A percentile compares a stretch with the other conserved stretches of the same genome.
Conservation (phyloP, 2,888 invertebrate species). For the Molorchus minor region DNA sequence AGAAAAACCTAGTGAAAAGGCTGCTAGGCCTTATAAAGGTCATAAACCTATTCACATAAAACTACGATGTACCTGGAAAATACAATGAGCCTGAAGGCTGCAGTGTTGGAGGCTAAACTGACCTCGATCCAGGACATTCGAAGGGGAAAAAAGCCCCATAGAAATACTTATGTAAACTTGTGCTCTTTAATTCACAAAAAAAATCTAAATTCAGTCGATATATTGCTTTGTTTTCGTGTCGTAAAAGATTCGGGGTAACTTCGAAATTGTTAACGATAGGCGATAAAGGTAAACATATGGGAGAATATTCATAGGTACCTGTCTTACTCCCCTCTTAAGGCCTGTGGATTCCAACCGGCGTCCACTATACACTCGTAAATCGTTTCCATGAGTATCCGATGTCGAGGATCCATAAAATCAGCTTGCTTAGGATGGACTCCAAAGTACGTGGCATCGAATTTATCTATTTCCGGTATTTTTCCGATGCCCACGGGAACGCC, state of each 20-base stretch:
- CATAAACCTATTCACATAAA: too few species aligned
- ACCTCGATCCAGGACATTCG: not conserved
- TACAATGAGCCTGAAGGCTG: too few species aligned
- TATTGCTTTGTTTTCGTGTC: not conserved
- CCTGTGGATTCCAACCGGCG: conserved; percentile 47
- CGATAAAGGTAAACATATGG: not conserved
- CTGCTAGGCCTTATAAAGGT: too few species aligned
- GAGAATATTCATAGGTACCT: conserved; percentile 30
- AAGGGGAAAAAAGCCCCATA: not conserved
- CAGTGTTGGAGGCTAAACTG: too few species aligned
- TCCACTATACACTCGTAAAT: conserved; percentile 49
- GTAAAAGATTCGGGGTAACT: too few species aligned
- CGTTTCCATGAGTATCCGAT: conserved; percentile 46
- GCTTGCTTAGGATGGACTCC: conserved; percentile 46
- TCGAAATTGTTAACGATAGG: not conserved
- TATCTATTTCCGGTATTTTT: conserved; percentile 42
- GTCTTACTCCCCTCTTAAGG: conserved; percentile 46
- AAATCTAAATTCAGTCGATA: not conserved
- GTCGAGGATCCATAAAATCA: conserved; percentile 45
- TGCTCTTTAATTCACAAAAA: not conserved
- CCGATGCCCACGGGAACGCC: conserved; percentile 35
- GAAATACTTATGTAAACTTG: not conserved
- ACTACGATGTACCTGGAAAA: too few species aligned
- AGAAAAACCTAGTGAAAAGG: too few species aligned
- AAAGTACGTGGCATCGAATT: conserved; percentile 49